Evolutionary conservation across 1,140 invertebrate genomes (phyloP).

Genomic region (Triops cancriformis): DNA sequence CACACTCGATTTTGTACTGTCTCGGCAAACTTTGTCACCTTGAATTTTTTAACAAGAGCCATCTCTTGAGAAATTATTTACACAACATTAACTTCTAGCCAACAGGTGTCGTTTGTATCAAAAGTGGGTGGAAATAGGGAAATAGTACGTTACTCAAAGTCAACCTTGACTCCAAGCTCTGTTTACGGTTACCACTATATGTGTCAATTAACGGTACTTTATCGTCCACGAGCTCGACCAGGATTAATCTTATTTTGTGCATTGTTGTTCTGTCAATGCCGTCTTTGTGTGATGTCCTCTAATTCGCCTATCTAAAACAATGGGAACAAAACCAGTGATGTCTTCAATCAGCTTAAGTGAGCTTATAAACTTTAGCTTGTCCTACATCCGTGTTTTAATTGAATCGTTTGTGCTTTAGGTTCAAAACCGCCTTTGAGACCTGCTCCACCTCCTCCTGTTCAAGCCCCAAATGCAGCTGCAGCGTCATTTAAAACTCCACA

Average conservation of each 20-base stretch:
- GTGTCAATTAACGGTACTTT: conserved; percentile 6
- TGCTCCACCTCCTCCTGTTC: neutral
- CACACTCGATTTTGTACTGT: too few species aligned
- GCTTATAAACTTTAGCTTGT: too few species aligned
- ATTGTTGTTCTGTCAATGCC: neutral
- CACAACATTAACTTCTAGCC: too few species aligned
- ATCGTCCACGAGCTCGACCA: neutral
- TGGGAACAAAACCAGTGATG: neutral
- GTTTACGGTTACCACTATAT: neutral
- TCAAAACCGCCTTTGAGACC: neutral
- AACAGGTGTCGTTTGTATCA: too few species aligned
- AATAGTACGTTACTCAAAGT: too few species aligned
- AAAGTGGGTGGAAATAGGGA: too few species aligned
- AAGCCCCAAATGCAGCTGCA: neutral
- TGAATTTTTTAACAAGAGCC: too few species aligned
- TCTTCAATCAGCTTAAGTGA: neutral
- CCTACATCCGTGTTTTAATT: neutral
- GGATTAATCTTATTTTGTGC: neutral
- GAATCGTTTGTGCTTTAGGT: neutral
- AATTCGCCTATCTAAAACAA: neutral
- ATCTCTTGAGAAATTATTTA: too few species aligned
- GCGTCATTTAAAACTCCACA: neutral
- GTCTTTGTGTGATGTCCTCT: neutral
- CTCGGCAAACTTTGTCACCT: too few species aligned
- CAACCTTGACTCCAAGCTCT: too few species aligned